Percentiles rank a stretch among this genome's conserved stretches.
phyloP scores from a whole-genome alignment of 2,888 invertebrate species.

The Argynnis bischoffii region DNA sequence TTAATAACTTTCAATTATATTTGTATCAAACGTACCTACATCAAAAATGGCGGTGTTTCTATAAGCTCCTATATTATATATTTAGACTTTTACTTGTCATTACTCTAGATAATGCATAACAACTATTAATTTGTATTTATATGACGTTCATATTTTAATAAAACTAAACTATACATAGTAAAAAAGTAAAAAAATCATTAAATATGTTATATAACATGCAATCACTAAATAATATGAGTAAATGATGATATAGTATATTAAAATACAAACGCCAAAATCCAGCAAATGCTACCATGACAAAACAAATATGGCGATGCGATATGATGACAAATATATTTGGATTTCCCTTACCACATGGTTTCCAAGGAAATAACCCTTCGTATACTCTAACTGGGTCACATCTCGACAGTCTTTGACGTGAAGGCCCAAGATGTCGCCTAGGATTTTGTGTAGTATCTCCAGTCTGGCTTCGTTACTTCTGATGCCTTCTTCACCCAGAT shows the following conservation, averaged over 20 bases:
- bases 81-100: conserved; percentile 45
- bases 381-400: conserved; percentile 70
- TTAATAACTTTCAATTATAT: neutral
- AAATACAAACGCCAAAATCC: conserved; percentile 40
- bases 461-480: conserved; percentile 85
- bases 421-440: conserved; percentile 86
- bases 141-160: conserved; percentile 29
- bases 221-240: too few relatives aligned
- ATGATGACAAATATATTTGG: conserved; percentile 10
- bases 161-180: neutral
- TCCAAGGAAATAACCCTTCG: conserved; percentile 89
- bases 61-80: conserved; percentile 55
- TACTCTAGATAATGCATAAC: conserved; percentile 44
- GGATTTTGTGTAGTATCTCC: conserved; percentile 89
- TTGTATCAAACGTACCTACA: conserved; percentile 27
- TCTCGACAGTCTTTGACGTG: conserved; percentile 77
- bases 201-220: too few relatives aligned
- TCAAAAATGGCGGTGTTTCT: conserved; percentile 65
- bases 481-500: conserved; percentile 69
- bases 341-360: conserved; percentile 86
- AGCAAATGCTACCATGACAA: conserved; percentile 54
- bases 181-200: neutral
- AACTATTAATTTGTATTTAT: conserved; percentile 38
- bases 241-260: conserved; percentile 12
- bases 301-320: conserved; percentile 55